These are phyloP conservation scores for Electrophaes corylata DNA, from an alignment of 2,888 invertebrate species.

Conservation along the genomic window DNA sequence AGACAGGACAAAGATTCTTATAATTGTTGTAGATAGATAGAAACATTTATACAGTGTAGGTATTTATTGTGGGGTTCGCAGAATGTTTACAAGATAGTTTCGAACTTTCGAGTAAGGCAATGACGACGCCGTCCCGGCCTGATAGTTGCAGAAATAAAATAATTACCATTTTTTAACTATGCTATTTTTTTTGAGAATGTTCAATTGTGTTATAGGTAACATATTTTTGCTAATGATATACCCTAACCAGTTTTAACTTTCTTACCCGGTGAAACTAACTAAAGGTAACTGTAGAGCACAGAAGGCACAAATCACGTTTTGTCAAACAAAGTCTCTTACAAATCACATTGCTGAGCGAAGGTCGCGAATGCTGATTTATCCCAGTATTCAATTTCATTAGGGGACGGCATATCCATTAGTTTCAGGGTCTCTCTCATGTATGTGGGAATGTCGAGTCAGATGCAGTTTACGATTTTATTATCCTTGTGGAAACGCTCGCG, in stretches of 20 bases:
- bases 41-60: too few species aligned
- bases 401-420: constrained; percentile 30
- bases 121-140: too few species aligned
- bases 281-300: neutral
- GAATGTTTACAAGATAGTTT: neutral
- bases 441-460: constrained; percentile 15
- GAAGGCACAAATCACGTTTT: constrained; percentile 14
- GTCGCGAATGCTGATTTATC: constrained; percentile 27
- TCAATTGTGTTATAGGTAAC: too few species aligned
- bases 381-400: constrained; percentile 32
- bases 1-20: too few species aligned
- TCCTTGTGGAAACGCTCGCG: neutral
- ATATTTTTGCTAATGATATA: too few species aligned
- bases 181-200: too few species aligned
- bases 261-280: too few species aligned
- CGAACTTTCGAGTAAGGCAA: neutral
- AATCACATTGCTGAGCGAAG: constrained; percentile 24
- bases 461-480: neutral
- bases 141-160: too few species aligned
- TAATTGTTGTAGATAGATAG: too few species aligned
- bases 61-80: neutral
- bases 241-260: too few species aligned
- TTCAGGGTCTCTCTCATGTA: constrained; percentile 15
- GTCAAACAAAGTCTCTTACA: constrained; percentile 19
- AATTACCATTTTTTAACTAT: too few species aligned